Percentiles rank a stretch among this genome's conserved stretches.
phyloP scores from a whole-genome alignment of 2,113 vertebrate species.

The Chaetura pelagica region DNA sequence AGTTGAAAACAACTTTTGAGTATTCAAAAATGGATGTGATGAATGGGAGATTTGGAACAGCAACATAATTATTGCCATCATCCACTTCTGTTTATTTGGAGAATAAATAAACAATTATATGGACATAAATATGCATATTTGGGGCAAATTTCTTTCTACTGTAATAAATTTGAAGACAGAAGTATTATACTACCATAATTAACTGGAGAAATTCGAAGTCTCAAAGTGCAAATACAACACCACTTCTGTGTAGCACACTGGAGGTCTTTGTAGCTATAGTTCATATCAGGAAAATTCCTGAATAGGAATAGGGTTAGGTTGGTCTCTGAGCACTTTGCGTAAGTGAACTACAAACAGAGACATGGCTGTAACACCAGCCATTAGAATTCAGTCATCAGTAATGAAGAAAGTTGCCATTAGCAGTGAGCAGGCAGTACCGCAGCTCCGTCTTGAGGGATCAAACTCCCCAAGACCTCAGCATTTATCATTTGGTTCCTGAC shows the following conservation, averaged over 20 bases:
- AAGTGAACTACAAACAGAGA: constrained; percentile 40
- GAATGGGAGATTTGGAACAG: not conserved
- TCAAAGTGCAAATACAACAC: constrained; percentile 9
- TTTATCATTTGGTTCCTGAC: not conserved
- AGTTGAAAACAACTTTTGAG: constrained; percentile 34
- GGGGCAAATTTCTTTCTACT: constrained; percentile 18
- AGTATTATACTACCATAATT: constrained; percentile 45
- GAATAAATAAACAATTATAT: constrained; percentile 53
- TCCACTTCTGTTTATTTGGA: constrained; percentile 29
- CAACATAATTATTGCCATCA: constrained; percentile 22
- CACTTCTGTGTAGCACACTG: constrained; percentile 28
- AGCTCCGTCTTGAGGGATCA: not conserved
- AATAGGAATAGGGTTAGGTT: constrained; percentile 43
- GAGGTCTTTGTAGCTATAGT: constrained; percentile 39
- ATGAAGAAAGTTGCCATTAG: constrained; percentile 2
- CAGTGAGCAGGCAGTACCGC: not conserved
- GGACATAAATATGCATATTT: constrained; percentile 39
- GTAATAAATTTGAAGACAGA: constrained; percentile 27
- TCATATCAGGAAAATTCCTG: constrained; percentile 43
- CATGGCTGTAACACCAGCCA: not conserved
- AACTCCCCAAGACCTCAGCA: not conserved
- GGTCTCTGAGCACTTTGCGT: constrained; percentile 11
- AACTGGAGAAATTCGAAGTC: constrained; percentile 17
- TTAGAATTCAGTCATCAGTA: not conserved
- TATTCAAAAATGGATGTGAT: constrained; percentile 25